Conservation (phyloP, 2,113 vertebrate genomes). For the Barbus barbus region DNA sequence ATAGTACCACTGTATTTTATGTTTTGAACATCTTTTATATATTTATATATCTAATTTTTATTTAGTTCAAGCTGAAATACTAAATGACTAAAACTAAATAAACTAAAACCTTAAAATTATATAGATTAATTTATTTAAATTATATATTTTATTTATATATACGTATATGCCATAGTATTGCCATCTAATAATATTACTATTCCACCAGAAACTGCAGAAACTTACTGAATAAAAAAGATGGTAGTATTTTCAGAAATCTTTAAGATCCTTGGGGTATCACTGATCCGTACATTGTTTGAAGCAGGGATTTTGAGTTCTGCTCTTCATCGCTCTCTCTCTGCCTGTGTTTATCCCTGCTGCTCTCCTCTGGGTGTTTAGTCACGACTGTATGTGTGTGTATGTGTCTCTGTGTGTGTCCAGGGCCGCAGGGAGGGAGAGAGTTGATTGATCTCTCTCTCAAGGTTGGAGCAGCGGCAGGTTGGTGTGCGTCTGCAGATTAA, state of each 20-base stretch:
- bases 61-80: no score
- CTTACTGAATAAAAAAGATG: not conserved
- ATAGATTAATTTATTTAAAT: no score
- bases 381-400: slow-evolving; percentile 17
- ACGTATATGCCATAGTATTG: not conserved
- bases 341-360: not conserved
- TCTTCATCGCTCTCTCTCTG: not conserved
- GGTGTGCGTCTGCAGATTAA: slow-evolving; percentile 29
- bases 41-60: no score
- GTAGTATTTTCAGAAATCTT: not conserved
- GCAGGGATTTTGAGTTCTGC: slow-evolving; percentile 31
- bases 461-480: not conserved
- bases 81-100: no score
- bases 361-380: slow-evolving; percentile 17
- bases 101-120: no score
- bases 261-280: not conserved
- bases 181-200: not conserved
- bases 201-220: no score
- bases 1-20: not conserved
- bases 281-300: slow-evolving; percentile 3
- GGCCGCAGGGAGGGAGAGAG: not conserved
- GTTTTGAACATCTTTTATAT: no score
- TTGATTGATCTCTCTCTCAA: not conserved
- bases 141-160: no score
- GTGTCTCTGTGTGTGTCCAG: no score